phyloP scores from a whole-genome alignment of 2,888 invertebrate species.

The Caenorhabditis macrosperma region DNA sequence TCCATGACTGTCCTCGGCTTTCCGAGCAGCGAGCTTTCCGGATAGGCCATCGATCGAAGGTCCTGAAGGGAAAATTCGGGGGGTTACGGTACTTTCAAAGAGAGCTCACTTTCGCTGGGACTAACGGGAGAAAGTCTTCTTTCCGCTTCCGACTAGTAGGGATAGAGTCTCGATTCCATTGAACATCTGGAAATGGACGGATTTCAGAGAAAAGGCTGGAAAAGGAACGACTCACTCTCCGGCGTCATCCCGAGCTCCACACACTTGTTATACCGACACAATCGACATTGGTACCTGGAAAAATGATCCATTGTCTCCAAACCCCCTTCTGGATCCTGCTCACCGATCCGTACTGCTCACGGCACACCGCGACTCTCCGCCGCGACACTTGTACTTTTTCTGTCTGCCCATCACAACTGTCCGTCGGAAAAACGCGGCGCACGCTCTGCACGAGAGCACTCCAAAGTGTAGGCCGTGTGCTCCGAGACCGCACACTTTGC shows the following conservation, averaged over 20 bases:
- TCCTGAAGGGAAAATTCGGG: neutral
- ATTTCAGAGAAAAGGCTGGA: neutral
- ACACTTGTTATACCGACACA: conserved; percentile 63
- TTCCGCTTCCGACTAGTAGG: conserved; percentile 30
- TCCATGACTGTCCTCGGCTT: conserved; percentile 43
- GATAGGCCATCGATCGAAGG: neutral
- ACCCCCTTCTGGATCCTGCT: too few species aligned
- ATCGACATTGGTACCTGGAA: conserved; percentile 54
- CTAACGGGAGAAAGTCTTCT: conserved; percentile 1
- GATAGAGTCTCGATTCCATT: conserved; percentile 62
- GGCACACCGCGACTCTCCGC: conserved; percentile 43
- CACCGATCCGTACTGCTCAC: conserved; percentile 43
- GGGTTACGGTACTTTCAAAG: neutral
- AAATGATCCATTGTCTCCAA: neutral
- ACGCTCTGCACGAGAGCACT: conserved; percentile 43
- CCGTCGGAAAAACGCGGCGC: conserved; percentile 58
- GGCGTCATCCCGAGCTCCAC: conserved; percentile 60
- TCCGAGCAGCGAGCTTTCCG: conserved; percentile 20
- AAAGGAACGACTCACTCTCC: conserved; percentile 47
- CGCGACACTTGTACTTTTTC: conserved; percentile 56
- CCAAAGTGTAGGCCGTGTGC: conserved; percentile 51
- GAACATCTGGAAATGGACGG: conserved; percentile 45
- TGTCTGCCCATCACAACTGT: conserved; percentile 55
- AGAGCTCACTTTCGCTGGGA: neutral
- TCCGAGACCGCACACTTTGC: conserved; percentile 29